phyloP scores from a whole-genome alignment of 2,113 vertebrate genomes.

The Etheostoma cragini region DNA sequence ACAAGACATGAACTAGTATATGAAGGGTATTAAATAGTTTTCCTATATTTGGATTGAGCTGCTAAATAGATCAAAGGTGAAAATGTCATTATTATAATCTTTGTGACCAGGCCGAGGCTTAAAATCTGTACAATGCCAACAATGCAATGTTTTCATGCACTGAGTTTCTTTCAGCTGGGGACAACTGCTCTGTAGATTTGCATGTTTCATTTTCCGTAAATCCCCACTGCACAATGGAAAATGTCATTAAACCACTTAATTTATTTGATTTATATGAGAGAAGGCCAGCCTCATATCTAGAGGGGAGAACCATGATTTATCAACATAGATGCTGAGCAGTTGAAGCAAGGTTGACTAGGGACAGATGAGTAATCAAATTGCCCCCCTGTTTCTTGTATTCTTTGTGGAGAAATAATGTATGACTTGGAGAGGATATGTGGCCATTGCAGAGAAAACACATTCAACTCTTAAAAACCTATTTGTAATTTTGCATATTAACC shows the following conservation, averaged over 20 bases:
- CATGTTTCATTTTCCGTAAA: not conserved
- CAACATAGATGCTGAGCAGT: not conserved
- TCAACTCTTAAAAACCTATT: not conserved
- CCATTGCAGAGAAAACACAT: not conserved
- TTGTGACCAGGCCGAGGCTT: constrained; percentile 9
- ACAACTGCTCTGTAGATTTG: not conserved
- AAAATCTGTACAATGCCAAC: not conserved
- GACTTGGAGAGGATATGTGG: not conserved
- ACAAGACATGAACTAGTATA: not conserved
- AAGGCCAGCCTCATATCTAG: not conserved
- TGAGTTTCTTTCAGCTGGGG: not conserved
- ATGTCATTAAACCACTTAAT: constrained; percentile 9
- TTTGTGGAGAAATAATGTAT: not conserved
- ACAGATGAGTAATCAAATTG: constrained; percentile 41
- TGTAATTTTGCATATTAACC: not conserved
- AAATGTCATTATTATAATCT: not conserved
- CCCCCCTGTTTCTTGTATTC: constrained; percentile 22
- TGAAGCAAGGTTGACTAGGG: constrained; percentile 26
- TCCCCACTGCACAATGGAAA: not conserved
- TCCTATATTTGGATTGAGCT: not conserved
- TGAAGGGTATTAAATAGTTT: not conserved
- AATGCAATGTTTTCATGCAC: not conserved
- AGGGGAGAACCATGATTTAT: not conserved
- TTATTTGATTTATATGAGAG: constrained; percentile 4
- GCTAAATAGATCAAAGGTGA: not conserved